Base-by-base conservation (phyloP, 92 coral and sea anemone genomes). In the Epizoanthus scotinus region DNA sequence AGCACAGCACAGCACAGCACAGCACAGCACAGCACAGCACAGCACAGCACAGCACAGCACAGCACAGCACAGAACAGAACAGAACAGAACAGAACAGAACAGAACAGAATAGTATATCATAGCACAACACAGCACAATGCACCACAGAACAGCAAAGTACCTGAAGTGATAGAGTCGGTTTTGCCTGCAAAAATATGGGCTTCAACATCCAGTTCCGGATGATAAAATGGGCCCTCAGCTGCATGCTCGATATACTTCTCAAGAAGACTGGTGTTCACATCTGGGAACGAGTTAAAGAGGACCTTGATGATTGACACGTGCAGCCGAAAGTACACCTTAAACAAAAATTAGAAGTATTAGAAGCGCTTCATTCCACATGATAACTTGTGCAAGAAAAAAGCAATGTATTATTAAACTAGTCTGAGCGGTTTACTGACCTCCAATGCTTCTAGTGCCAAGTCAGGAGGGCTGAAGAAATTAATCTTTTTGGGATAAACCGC, bases 261-360 rank as follows among this genome's bases (percentile, higher is more conserved):
- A 8, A 95, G 82, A 24, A 93, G 73, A 70, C 40, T 52, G 22
- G 71, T 81, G 79, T 93, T 87, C 2, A 90, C 83, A 42, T 87
- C 91, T 63, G 89, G 92, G 81, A 81, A 87, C 85, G 92, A 78
- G 73, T 86, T 84, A 26, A 91, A 79, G 5, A 95, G 77, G 47
- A 94, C 77, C 67, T 95, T 95, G 9, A 95, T 80, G 38, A 87
- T 83, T 14, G 99, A 93, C 71, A 86, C 91, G 78, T 95, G 98
- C 66, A 95, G 85, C 21, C 99, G 98, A 68, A 94, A 95, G 74
- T 91, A 94, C 28, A 95, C 93, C 99, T 95, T 59, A 36, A 74
- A 71, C 17, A 25, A 68, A 47, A 54, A 19, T 61, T 18, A 61
- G 5, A 18, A 61, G 5, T 61, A 2, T 44, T 44, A 44, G 12